Percentiles rank a stretch among this genome's conserved stretches.
phyloP scores from a whole-genome alignment of 2,113 vertebrate genomes.

The Syngnathus floridae region DNA sequence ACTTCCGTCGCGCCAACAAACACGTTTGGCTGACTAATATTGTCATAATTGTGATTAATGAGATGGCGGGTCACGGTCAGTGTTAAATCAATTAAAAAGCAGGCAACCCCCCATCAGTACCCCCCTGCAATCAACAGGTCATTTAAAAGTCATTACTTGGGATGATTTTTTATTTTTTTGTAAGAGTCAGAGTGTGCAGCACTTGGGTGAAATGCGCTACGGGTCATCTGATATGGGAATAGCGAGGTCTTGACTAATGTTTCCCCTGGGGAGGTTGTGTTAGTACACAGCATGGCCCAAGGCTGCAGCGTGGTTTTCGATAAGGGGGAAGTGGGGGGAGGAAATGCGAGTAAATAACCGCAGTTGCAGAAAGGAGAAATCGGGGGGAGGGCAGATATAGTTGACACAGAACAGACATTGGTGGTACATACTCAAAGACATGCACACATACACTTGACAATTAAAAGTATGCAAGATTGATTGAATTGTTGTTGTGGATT shows the following conservation, averaged over 20 bases:
- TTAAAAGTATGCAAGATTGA: neutral
- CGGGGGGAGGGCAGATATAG: conserved; percentile 12
- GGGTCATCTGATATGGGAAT: conserved; percentile 51
- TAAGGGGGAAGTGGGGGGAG: conserved; percentile 1
- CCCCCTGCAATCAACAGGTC: conserved; percentile 54
- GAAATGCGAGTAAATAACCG: conserved; percentile 35
- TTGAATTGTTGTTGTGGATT: neutral
- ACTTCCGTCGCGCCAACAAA: conserved; percentile 33
- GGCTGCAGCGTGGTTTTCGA: conserved; percentile 38
- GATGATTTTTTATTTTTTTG: conserved; percentile 9
- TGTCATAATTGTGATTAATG: conserved; percentile 67
- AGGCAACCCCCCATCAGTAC: neutral
- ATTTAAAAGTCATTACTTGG: conserved; percentile 55
- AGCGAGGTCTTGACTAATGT: conserved; percentile 55
- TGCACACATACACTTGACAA: neutral
- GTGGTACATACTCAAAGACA: neutral
- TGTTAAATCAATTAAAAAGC: conserved; percentile 52
- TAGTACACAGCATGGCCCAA: conserved; percentile 36
- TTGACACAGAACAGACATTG: conserved; percentile 27
- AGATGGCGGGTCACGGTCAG: conserved; percentile 44
- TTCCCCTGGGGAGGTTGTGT: conserved; percentile 48
- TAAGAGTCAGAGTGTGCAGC: conserved; percentile 13
- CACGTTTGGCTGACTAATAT: conserved; percentile 45
- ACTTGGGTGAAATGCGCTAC: conserved; percentile 32
- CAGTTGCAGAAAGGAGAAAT: conserved; percentile 12